Base-by-base conservation (phyloP, 2,888 invertebrate genomes). In the Eumerus sabulonum region DNA sequence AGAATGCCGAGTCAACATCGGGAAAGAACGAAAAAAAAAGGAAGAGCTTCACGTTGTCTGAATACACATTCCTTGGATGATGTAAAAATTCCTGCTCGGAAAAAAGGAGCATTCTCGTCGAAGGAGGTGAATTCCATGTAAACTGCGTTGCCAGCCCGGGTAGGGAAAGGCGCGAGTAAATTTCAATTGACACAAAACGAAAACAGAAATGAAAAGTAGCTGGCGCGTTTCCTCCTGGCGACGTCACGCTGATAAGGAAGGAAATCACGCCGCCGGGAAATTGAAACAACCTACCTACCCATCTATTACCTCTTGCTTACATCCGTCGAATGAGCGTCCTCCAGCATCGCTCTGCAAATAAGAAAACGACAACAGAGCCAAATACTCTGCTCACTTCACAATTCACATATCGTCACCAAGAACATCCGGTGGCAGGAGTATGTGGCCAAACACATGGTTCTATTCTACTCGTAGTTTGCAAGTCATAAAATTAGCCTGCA, bases 71-170 rank as follows among this genome's bases (percentile, higher is more conserved):
- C 59, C 62, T 67, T 44, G 67, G 54, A 63, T 68, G 63, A 68
- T 64, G 64, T 74, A 74, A 68, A n/a, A 73, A 74, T 74, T 64
- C 54, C 48, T 45, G 17, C 50, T 16, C 54, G 44, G 14, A 60
- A 53, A 60, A 59, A 56, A 50, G 50, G 36, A 56, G 51, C 59
- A 74, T 68, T 79, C 68, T 73, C 45, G 59, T 54, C 44, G 79
- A 79, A 70, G 73, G 68, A 64, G 79, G 68, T 79, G 51, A 60
- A 79, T 79, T 79, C 64, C 74, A 68, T 79, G 73, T 79, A 79
- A 79, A 74, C 73, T 70, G 64, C 64, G 64, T 56, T 63, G 16
- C 47, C 50, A 44, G 59, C 44, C 53, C 51, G 73, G 68, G 67
- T 59, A 68, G 27, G 27, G 7, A 27, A 27, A 27, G 27, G 27